Conservation (phyloP, 2,888 invertebrate species). For the Noctua janthina region DNA sequence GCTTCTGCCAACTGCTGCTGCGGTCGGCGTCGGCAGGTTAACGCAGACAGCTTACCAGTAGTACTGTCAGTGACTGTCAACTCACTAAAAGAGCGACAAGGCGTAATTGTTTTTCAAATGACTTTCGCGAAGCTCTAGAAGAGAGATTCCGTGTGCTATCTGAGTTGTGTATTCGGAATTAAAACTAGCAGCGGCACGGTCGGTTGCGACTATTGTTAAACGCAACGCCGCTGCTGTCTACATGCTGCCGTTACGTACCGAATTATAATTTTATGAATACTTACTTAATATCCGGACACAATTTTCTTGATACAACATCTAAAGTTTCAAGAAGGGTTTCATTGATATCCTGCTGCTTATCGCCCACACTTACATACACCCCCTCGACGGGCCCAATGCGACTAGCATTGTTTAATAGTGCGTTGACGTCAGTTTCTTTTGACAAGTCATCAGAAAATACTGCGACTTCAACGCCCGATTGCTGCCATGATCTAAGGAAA, state of each 20-base stretch:
- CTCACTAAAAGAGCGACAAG: neutral
- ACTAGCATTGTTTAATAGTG: constrained; percentile 28
- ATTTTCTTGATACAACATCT: constrained; percentile 43
- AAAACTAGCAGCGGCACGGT: neutral
- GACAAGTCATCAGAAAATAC: constrained; percentile 34
- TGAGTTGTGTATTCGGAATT: neutral
- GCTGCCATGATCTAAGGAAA: constrained; percentile 48
- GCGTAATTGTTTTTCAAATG: neutral
- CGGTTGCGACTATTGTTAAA: neutral
- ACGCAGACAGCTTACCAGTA: neutral
- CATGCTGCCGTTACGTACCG: neutral
- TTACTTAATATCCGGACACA: constrained; percentile 48
- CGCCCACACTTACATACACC: constrained; percentile 40
- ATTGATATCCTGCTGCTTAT: constrained; percentile 18
- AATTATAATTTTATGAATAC: neutral
- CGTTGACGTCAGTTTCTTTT: constrained; percentile 13
- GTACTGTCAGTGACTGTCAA: neutral
- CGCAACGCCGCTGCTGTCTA: neutral
- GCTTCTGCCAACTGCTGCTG: neutral
- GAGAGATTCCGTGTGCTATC: neutral
- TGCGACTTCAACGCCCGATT: constrained; percentile 34
- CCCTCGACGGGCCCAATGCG: constrained; percentile 41
- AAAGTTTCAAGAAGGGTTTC: constrained; percentile 28
- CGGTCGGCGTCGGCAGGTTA: neutral
- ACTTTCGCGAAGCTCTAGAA: neutral